These are phyloP conservation scores for Littorina saxatilis DNA, from an alignment of 1,140 invertebrate genomes.

Conservation along the genomic window DNA sequence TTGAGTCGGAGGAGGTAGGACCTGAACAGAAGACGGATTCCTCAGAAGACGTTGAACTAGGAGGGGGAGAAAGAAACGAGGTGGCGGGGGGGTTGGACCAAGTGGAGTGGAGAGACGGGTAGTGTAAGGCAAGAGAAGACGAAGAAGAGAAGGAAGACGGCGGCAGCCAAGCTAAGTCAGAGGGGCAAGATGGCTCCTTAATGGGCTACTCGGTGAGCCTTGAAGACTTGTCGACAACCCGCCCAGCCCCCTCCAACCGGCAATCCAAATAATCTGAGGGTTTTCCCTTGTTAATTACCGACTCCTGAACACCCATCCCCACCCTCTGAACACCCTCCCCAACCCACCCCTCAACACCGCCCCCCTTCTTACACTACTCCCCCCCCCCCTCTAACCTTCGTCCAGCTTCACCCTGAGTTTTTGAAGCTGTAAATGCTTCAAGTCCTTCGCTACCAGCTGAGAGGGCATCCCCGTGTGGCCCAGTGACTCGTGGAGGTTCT, in stretches of 20 bases:
- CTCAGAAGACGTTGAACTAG: no score
- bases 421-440: no score
- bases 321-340: not conserved
- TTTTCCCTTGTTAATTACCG: slow-evolving; percentile 38
- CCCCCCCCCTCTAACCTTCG: not conserved
- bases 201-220: slow-evolving; percentile 24
- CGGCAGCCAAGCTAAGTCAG: not conserved
- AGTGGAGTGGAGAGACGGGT: not conserved
- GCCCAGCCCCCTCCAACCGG: slow-evolving; percentile 17
- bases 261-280: slow-evolving; percentile 32
- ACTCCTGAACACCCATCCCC: not conserved
- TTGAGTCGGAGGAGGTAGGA: no score
- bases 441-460: no score
- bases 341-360: no score
- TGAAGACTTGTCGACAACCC: slow-evolving; percentile 32
- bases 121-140: not conserved
- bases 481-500: no score
- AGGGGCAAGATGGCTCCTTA: not conserved
- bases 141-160: not conserved
- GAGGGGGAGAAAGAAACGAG: not conserved
- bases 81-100: no score
- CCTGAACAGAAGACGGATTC: no score
- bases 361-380: not conserved
- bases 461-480: no score
- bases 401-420: no score